Percentiles rank a stretch among this genome's conserved stretches.
These are phyloP conservation scores for Drosophila kambysellisi DNA, from an alignment of 2,888 invertebrate species.

Conservation along the genomic window DNA sequence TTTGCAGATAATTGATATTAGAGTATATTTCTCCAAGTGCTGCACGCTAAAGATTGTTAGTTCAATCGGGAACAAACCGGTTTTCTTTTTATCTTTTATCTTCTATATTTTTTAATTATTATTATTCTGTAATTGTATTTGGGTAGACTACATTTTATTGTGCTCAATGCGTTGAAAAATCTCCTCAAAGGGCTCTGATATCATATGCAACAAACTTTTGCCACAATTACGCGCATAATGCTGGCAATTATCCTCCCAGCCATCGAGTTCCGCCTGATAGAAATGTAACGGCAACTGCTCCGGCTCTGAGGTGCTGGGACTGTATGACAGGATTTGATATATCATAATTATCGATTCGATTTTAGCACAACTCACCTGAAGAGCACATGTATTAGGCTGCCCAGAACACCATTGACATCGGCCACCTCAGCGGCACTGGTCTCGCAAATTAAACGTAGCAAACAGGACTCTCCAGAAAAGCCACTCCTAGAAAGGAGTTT, in stretches of 20 bases:
- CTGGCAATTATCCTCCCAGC: conserved; percentile 71
- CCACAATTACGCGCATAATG: conserved; percentile 68
- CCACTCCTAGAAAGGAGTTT: conserved; percentile 77
- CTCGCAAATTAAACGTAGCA: conserved; percentile 89
- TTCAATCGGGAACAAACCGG: background rate
- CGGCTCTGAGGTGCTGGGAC: conserved; percentile 80
- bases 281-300: conserved; percentile 76
- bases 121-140: background rate
- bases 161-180: conserved; percentile 61
- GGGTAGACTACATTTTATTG: conserved; percentile 41
- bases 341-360: too few species aligned
- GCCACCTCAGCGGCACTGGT: conserved; percentile 85
- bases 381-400: conserved; percentile 88
- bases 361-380: conserved; percentile 87
- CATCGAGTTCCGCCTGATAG: conserved; percentile 83
- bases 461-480: conserved; percentile 87
- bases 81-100: background rate
- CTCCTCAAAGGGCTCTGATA: conserved; percentile 78
- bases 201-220: conserved; percentile 77
- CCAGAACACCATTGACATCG: conserved; percentile 87
- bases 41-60: background rate
- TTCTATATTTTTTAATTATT: background rate
- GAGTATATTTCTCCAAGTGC: background rate
- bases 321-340: conserved; percentile 14
- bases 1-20: background rate